Evolutionary conservation across 1,140 invertebrate species (phyloP), one percentile per base, ranked within the genome.

Genomic region (Nasonia longicornis): DNA sequence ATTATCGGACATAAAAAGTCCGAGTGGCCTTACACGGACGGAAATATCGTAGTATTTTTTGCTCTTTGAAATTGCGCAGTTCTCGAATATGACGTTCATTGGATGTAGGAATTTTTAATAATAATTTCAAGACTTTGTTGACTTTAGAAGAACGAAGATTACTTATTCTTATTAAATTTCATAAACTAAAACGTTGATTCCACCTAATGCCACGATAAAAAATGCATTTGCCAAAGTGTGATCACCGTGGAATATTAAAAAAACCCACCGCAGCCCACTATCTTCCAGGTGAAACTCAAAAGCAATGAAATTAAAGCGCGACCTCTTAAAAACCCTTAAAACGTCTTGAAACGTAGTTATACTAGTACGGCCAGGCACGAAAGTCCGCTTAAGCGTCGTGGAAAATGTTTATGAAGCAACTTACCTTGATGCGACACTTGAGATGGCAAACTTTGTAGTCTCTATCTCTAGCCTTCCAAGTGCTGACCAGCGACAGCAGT

Each of bases 381-480:
- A 71, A 42, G 52, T n/a, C 52, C 4, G 16, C 52, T n/a, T 58
- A n/a, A 58, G 52, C 20, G 20, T n/a, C 3, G 52, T 67, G 20
- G 16, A 71, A 71, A 71, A 71, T 71, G 35, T 73, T 73, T 73
- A 73, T 73, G 71, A 73, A 73, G 71, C n/a, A 48, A 48, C 71
- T 73, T 48, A 73, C 71, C 31, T 73, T 73, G 16, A 73, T 48
- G n/a, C 11, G 71, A 48, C 42, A 73, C 71, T 73, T 48, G 42
- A 73, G 71, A 71, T 71, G 16, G 35, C 20, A 73, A 48, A 45
- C 20, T 73, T 73, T 22, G 42, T 11, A 22, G 26, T 10, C 22
- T 8, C n/a, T 73, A 26, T 45, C 38, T 48, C 11, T 14, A 26
- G 42, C 20, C 26, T 71, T 29, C 14, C 14, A 29, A 42, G 35